These are phyloP conservation scores for Eupsilia transversa DNA, from an alignment of 2,888 invertebrate genomes.

Conservation along the genomic window DNA sequence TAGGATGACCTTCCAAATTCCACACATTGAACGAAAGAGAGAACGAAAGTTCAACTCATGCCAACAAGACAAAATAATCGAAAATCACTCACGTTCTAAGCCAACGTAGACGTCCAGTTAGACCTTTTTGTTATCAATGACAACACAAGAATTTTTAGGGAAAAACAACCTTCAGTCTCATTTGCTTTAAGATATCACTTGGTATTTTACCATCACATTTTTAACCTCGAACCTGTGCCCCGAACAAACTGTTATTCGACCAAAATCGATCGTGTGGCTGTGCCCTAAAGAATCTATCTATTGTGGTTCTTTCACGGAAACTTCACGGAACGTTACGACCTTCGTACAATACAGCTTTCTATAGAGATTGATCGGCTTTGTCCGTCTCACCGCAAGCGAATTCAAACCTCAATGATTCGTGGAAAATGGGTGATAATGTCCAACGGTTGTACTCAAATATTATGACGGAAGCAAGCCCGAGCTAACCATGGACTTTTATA, in stretches of 20 bases:
- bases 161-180: conserved; percentile 26
- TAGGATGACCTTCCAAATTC: conserved; percentile 50
- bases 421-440: conserved; percentile 72
- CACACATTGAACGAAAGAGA: conserved; percentile 45
- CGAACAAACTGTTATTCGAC: conserved; percentile 58
- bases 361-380: conserved; percentile 70
- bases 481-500: conserved; percentile 28
- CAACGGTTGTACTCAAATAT: conserved; percentile 62
- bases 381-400: conserved; percentile 72
- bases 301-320: conserved; percentile 58
- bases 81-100: conserved; percentile 18
- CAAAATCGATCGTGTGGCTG: conserved; percentile 53
- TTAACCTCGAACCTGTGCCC: conserved; percentile 44
- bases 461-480: conserved; percentile 66
- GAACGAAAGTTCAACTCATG: conserved; percentile 51
- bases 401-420: conserved; percentile 74
- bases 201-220: conserved; percentile 37
- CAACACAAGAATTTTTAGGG: neutral
- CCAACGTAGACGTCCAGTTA: conserved; percentile 11
- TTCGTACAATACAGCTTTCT: conserved; percentile 68
- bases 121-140: neutral
- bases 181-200: conserved; percentile 16
- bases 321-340: conserved; percentile 61
- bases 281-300: conserved; percentile 56
- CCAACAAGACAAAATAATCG: conserved; percentile 35